Evolutionary conservation across 2,888 invertebrate genomes (phyloP), one percentile per base, ranked within the genome.

Genomic region (Plebejus melissa): DNA sequence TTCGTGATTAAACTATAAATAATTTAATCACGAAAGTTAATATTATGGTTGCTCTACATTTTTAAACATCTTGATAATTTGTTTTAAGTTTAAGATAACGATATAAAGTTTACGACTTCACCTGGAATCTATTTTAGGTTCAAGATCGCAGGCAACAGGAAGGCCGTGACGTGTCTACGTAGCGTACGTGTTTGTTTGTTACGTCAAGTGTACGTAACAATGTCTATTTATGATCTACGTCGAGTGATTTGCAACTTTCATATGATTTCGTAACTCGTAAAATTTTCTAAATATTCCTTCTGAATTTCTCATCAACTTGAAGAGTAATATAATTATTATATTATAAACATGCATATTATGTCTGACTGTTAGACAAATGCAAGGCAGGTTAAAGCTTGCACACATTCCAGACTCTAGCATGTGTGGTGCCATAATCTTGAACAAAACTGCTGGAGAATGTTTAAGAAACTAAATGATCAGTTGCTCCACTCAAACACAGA

Each of bases 151-250:
- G 22, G 28, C 32, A 50, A 16, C 71, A 71, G 22, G 28, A 50
- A 50, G 32, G 32, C 72, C 70, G 70, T 11, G 22, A 69, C 4
- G n/a, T 13, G 46, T 71, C 41, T 28, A 72, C 72, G 50, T 54
- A 54, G 28, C 6, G n/a, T 13, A 13, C 6, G n/a, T 13, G 50
- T 54, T 72, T 54, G 32, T 50, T 16, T 50, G 32, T 72, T 72
- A 16, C 72, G 72, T 54, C 72, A 72, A 72, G 38, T 41, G 9
- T 2, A 16, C 70, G 41, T 70, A 70, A 70, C 41, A 65, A 65
- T 65, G 70, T 41, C 38, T 41, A n/a, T 54, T 69, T 38, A 69
- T 38, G 38, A 16, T 70, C 41, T 54, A 54, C 54, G 72, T 54
- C 72, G 50, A 50, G 41, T 65, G 28, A 36, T 70, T 22, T 41